Base-by-base conservation (phyloP, 2,113 vertebrate genomes). In the Corvus cornix region DNA sequence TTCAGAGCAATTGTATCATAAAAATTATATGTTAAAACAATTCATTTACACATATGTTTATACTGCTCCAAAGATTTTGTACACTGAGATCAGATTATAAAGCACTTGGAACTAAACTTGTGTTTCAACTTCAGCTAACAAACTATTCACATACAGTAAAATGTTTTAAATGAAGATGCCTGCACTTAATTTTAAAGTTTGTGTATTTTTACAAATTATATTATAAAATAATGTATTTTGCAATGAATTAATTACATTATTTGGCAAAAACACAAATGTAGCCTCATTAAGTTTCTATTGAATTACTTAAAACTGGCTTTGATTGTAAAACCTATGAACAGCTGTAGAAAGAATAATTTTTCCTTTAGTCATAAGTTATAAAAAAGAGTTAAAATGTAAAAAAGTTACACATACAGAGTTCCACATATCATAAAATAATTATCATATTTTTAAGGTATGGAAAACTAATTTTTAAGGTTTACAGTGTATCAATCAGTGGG, bases 1-100 rank as follows among this genome's bases (percentile, higher is more conserved):
- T 95, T 97, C 80, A 91, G 91, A 67, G 43, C 41, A 87, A 69
- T 92, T 87, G 14, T 68, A 84, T 64, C 52, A 89, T 28, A 93
- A 96, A 93, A 95, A 93, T 3, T 90, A 67, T 91, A 95, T 23
- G 51, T 77, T 93, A 84, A 82, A 90, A 93, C 60, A 97, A 95
- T 78, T 88, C 24, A 86, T 95, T 94, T 91, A 94, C 88, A 94
- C 64, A 13, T 79, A 68, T 46, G 52, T 80, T 89, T 88, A 87
- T 74, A 63, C 24, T 83, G 49, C 39, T 79, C 37, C 20, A 7
- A 90, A 75, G 72, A 68, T 59, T 93, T 94, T 92, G 72, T 44
- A 70, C 8, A 39, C 31, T 67, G 73, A 76, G 16, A 69, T 93
- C 78, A 79, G 55, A 70, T 56, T 58, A 69, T 23, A 62, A 72